phyloP scores from a whole-genome alignment of 2,888 invertebrate genomes.

The Ischnura elegans region DNA sequence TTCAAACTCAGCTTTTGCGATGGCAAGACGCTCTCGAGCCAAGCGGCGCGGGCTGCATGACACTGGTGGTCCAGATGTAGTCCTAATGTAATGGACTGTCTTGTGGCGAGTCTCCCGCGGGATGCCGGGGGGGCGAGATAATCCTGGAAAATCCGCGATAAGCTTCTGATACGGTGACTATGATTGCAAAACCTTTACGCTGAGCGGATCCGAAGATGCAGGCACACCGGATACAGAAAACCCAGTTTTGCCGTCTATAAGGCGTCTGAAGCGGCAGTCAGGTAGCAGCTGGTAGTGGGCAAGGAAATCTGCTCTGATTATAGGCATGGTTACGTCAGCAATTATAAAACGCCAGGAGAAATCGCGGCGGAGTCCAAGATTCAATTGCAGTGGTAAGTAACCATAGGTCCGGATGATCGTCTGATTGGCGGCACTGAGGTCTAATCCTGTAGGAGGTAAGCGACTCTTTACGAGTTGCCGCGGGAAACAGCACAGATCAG shows the following conservation, averaged over 20 bases:
- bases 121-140: not conserved
- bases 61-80: not conserved
- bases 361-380: not conserved
- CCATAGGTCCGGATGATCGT: not conserved
- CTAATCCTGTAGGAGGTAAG: not conserved
- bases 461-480: not conserved
- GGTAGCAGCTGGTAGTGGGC: not conserved
- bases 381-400: not conserved
- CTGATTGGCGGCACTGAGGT: not conserved
- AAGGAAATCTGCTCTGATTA: not conserved
- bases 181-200: not conserved
- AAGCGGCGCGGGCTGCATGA: not conserved
- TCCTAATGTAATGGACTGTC: not conserved
- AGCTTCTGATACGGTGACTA: not conserved
- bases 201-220: not conserved
- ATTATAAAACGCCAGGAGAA: not conserved
- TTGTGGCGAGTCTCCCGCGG: not conserved
- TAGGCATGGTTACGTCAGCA: not conserved
- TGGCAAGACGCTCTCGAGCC: not conserved
- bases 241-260: not conserved
- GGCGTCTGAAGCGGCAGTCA: not conserved
- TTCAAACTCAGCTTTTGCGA: no score
- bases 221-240: not conserved
- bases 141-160: not conserved
- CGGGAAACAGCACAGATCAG: not conserved